Evolutionary conservation across 2,113 vertebrate species (phyloP).

Genomic region (Onychorhynchus coronatus): DNA sequence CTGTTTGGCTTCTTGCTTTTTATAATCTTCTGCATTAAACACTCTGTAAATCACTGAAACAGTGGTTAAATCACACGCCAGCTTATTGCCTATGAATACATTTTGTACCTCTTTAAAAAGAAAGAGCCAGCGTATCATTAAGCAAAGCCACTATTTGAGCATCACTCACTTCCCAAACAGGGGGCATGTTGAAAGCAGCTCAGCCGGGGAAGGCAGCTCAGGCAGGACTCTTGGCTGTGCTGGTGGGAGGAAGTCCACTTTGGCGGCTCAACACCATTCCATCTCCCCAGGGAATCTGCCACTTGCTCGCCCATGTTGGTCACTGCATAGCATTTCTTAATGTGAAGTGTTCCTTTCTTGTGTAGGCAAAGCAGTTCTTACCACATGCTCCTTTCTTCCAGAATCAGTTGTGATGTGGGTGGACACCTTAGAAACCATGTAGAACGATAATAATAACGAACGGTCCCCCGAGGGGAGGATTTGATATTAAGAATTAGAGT

Average conservation of each 20-base stretch:
- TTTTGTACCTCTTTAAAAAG: neutral
- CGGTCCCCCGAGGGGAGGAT: slow-evolving; percentile 19
- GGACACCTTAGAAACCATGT: slow-evolving; percentile 44
- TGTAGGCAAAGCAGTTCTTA: slow-evolving; percentile 40
- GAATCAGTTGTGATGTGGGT: slow-evolving; percentile 30
- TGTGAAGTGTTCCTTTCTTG: neutral
- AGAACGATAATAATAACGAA: neutral
- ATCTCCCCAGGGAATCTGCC: neutral
- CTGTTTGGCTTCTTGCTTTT: neutral
- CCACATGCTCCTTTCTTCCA: neutral
- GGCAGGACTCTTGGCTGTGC: neutral
- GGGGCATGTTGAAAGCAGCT: slow-evolving; percentile 27
- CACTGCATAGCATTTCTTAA: neutral
- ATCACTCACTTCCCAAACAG: neutral
- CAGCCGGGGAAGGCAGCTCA: neutral
- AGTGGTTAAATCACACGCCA: neutral
- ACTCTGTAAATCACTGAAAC: neutral
- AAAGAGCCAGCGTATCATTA: neutral
- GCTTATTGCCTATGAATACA: neutral
- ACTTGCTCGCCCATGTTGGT: neutral
- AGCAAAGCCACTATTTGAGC: neutral
- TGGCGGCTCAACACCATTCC: neutral
- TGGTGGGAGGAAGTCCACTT: slow-evolving; percentile 30
- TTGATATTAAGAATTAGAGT: slow-evolving; percentile 23
- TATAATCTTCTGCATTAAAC: neutral